These are phyloP conservation scores for Grammomys dolichurus DNA, from an alignment of 2,113 vertebrate species.

Conservation along the genomic window DNA sequence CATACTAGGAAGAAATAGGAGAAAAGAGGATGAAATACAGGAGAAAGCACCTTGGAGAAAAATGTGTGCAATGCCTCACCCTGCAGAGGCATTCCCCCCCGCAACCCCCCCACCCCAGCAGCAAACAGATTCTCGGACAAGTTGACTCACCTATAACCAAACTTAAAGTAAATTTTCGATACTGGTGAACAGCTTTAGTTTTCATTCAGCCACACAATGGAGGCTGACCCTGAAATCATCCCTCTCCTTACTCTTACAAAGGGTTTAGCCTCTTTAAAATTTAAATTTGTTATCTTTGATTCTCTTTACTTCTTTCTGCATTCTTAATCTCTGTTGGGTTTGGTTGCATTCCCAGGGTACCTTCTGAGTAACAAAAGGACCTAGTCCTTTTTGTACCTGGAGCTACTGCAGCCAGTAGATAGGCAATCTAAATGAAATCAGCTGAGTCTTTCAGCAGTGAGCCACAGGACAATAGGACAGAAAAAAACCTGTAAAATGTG, in stretches of 20 bases:
- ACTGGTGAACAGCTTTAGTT: neutral
- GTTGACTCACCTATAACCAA: neutral
- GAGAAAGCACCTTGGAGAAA: neutral
- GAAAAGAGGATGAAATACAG: neutral
- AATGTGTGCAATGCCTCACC: neutral
- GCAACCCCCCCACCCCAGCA: neutral
- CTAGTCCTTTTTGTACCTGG: constrained; percentile 53
- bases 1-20: constrained; percentile 1
- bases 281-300: constrained; percentile 65
- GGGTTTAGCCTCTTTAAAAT: constrained; percentile 25
- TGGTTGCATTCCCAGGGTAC: constrained; percentile 50
- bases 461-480: constrained; percentile 61
- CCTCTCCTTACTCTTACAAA: constrained; percentile 34
- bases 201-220: neutral
- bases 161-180: constrained; percentile 46
- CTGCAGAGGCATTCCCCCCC: neutral
- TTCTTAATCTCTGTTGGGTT: constrained; percentile 5
- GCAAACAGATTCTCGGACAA: neutral
- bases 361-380: constrained; percentile 65
- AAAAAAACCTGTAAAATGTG: constrained; percentile 11
- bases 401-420: constrained; percentile 68
- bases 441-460: constrained; percentile 42
- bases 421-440: constrained; percentile 81
- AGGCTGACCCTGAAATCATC: neutral
- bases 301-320: constrained; percentile 19